phyloP scores from a whole-genome alignment of 1,140 invertebrate species.

The Branchinecta lynchi region DNA sequence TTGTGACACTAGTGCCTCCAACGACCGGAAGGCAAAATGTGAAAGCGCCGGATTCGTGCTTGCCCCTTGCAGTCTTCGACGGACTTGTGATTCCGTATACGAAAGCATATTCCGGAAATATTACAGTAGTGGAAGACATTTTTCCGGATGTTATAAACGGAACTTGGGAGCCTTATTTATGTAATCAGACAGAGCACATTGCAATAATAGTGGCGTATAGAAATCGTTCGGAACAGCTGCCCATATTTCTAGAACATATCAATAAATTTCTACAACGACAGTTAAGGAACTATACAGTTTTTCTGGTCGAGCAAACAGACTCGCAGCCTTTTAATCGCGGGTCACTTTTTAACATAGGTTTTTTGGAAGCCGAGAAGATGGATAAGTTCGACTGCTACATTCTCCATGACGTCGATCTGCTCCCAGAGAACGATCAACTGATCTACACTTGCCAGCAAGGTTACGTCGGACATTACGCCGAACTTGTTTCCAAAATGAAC shows the following conservation, averaged over 20 bases:
- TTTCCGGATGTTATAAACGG: not conserved
- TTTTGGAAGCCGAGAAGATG: constrained; percentile 60
- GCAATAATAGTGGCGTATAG: constrained; percentile 80
- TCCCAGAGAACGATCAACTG: constrained; percentile 66
- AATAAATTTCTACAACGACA: constrained; percentile 79
- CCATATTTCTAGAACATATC: constrained; percentile 67
- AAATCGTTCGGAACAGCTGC: constrained; percentile 64
- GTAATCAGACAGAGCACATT: constrained; percentile 31
- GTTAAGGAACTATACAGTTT: constrained; percentile 39
- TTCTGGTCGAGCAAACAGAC: constrained; percentile 27
- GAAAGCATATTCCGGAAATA: not conserved
- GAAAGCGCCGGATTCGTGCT: no score
- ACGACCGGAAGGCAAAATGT: no score
- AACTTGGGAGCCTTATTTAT: constrained; percentile 14
- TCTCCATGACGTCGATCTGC: constrained; percentile 87
- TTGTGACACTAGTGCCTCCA: no score
- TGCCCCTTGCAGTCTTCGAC: not conserved
- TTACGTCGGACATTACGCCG: not conserved
- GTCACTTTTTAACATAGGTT: constrained; percentile 86
- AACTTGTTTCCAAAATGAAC: not conserved
- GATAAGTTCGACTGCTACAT: constrained; percentile 71
- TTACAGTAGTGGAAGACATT: not conserved
- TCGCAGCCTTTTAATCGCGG: constrained; percentile 68
- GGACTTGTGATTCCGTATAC: not conserved
- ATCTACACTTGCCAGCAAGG: constrained; percentile 15